Conservation (phyloP, 2,888 invertebrate genomes). For the Melolontha melolontha region DNA sequence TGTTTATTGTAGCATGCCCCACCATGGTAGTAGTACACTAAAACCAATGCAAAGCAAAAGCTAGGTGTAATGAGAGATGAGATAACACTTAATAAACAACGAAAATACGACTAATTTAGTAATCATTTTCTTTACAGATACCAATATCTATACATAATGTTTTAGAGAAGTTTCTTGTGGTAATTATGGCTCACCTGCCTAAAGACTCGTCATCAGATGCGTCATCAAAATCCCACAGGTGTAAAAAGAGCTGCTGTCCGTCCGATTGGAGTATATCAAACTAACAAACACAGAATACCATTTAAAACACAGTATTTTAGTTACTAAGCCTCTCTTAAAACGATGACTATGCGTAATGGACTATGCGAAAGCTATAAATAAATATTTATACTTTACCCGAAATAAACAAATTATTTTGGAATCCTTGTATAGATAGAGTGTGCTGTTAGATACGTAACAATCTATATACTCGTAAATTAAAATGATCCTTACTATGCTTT, state of each 20-base stretch:
- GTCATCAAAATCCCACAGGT: slow-evolving; percentile 89
- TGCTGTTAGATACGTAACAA: neutral
- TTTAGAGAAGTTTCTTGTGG: slow-evolving; percentile 15
- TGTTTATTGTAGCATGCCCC: slow-evolving; percentile 3
- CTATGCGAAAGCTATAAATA: slow-evolving; percentile 1
- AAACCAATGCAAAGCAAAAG: slow-evolving; percentile 31
- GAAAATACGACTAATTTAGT: slow-evolving; percentile 15
- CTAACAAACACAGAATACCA: slow-evolving; percentile 50
- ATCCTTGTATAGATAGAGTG: neutral
- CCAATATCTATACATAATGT: neutral
- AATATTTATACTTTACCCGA: neutral
- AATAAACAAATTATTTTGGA: too few relatives aligned
- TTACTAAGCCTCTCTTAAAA: neutral
- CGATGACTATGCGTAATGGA: slow-evolving; percentile 11
- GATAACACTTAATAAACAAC: slow-evolving; percentile 10
- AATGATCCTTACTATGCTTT: too few relatives aligned
- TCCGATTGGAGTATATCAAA: slow-evolving; percentile 71
- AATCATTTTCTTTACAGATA: too few relatives aligned
- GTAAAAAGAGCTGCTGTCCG: slow-evolving; percentile 81
- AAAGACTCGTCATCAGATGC: slow-evolving; percentile 84
- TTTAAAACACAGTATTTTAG: slow-evolving; percentile 21
- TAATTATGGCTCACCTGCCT: slow-evolving; percentile 78
- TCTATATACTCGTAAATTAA: too few relatives aligned
- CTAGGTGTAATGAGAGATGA: slow-evolving; percentile 9
- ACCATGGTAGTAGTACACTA: slow-evolving; percentile 7